Percentiles rank a stretch among this genome's conserved stretches.
Evolutionary conservation across 2,113 vertebrate genomes (phyloP).

Genomic region (Regulus satrapa): DNA sequence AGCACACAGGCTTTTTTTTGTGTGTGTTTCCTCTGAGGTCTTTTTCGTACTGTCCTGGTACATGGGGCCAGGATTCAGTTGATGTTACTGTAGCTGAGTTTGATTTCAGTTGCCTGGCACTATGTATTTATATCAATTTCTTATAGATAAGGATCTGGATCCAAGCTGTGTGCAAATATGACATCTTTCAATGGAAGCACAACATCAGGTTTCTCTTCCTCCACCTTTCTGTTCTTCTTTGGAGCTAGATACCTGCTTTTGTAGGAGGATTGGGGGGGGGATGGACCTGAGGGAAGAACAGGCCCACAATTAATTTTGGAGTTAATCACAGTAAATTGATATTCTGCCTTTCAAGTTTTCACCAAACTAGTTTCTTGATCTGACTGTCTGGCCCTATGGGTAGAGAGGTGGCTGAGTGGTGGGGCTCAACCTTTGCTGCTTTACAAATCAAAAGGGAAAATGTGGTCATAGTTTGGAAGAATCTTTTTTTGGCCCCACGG

Average conservation of each 20-base stretch:
- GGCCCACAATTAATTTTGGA: neutral
- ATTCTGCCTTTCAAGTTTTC: neutral
- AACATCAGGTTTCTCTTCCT: neutral
- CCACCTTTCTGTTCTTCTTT: neutral
- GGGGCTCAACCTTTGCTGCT: neutral
- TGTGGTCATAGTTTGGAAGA: neutral
- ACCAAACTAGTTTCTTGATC: neutral
- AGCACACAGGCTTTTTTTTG: neutral
- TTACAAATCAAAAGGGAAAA: neutral
- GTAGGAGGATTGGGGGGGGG: neutral
- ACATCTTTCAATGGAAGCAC: neutral
- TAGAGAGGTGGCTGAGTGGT: neutral
- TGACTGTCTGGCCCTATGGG: rapidly evolving
- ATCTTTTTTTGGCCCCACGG: neutral
- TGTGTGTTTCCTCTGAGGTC: neutral
- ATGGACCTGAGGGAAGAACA: neutral
- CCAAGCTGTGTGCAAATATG: rapidly evolving
- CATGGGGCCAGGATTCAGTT: neutral
- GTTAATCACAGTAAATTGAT: neutral
- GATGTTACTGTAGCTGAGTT: neutral
- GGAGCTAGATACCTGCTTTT: neutral
- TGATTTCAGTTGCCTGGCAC: neutral
- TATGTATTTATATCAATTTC: neutral
- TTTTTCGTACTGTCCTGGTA: neutral
- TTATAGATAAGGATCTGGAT: neutral